Conservation (phyloP, 2,888 invertebrate species). For the Kuschelorhynchus macadamiae region DNA sequence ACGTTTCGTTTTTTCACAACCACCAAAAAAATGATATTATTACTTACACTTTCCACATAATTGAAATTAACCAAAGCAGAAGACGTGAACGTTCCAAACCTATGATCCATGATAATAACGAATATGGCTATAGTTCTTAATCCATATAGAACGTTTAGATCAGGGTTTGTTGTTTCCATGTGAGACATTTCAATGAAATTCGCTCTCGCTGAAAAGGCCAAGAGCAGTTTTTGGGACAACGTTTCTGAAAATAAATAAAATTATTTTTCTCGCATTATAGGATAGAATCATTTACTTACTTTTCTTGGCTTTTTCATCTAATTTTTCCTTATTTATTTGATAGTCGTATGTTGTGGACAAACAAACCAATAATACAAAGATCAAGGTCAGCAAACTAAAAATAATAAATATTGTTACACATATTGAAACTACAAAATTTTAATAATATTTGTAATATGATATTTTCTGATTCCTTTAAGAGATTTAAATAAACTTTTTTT, state of each 20-base stretch:
- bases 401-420: not conserved
- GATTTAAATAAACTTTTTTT: no score
- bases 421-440: not conserved
- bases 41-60: constrained; percentile 71
- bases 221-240: constrained; percentile 48
- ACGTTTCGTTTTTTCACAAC: no score
- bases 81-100: constrained; percentile 71
- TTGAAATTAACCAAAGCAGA: constrained; percentile 73
- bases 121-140: constrained; percentile 73
- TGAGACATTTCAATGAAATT: constrained; percentile 67
- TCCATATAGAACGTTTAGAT: constrained; percentile 73
- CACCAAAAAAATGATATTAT: no score
- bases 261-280: not conserved
- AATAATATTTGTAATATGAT: not conserved
- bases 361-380: constrained; percentile 61
- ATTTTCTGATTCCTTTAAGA: no score
- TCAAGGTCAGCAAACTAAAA: constrained; percentile 61
- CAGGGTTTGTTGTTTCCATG: constrained; percentile 66
- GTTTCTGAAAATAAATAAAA: constrained; percentile 21
- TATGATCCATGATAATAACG: constrained; percentile 73
- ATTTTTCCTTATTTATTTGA: constrained; percentile 46
- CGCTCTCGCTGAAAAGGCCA: constrained; percentile 63
- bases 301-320: constrained; percentile 59
- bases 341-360: constrained; percentile 64
- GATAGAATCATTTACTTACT: constrained; percentile 54